Conservation (phyloP, 2,797 vertebrate genomes). For the Onychomys leucogaster region DNA sequence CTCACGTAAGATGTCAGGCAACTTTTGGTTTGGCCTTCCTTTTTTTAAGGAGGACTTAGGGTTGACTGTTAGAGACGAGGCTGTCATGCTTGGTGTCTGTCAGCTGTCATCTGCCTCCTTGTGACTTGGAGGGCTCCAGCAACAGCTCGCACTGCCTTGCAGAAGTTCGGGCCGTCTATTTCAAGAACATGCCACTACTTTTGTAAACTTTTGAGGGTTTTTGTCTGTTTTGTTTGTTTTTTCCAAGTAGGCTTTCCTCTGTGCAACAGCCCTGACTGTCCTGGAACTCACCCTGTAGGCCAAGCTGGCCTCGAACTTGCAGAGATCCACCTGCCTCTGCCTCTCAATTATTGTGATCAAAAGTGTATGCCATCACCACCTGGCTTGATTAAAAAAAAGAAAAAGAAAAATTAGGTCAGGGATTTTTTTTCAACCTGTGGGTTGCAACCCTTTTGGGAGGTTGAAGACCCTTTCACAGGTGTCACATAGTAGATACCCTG, state of each 20-base stretch:
- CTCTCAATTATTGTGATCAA: background rate
- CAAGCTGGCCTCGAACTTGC: background rate
- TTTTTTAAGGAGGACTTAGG: slow-evolving; percentile 38
- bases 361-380: background rate
- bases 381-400: too few species aligned
- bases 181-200: background rate
- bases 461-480: too few species aligned
- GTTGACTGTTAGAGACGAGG: background rate
- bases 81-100: background rate
- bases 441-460: background rate
- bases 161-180: background rate
- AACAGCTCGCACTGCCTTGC: background rate
- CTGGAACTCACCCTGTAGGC: background rate
- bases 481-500: background rate
- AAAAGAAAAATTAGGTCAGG: background rate
- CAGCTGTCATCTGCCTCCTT: background rate
- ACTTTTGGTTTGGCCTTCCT: slow-evolving; percentile 1
- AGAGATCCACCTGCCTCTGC: background rate
- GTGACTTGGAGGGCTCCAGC: background rate
- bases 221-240: background rate
- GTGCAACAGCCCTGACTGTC: background rate
- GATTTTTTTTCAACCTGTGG: background rate
- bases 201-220: slow-evolving; percentile 39
- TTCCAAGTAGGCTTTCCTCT: background rate
- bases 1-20: background rate